A percentile compares a stretch with the other conserved stretches of the same genome.
These are phyloP conservation scores for Trachelipus rathkii DNA, from an alignment of 1,140 invertebrate species.

Conservation along the genomic window DNA sequence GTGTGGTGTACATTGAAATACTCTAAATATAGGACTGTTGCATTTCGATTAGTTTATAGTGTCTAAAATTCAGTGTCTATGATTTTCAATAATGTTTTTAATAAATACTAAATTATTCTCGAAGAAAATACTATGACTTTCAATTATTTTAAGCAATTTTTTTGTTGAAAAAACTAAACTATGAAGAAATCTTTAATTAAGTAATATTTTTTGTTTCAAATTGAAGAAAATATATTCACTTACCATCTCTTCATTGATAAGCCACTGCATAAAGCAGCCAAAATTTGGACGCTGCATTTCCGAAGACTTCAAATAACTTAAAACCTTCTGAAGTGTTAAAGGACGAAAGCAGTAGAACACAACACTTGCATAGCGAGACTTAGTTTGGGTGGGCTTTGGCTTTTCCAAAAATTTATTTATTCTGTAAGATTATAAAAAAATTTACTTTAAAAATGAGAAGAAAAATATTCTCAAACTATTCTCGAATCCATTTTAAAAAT, in stretches of 20 bases:
- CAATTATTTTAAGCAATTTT: no score
- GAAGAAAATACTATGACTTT: no score
- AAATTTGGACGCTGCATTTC: constrained; percentile 26
- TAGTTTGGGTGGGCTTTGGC: constrained; percentile 40
- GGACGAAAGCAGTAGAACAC: constrained; percentile 47
- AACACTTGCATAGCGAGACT: constrained; percentile 48
- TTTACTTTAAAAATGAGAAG: not conserved
- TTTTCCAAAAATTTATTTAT: constrained; percentile 46
- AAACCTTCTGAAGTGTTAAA: constrained; percentile 37
- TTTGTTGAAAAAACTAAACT: no score
- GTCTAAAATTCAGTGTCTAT: no score
- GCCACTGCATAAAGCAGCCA: constrained; percentile 45
- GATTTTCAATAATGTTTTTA: no score
- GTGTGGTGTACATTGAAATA: no score
- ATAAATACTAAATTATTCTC: no score
- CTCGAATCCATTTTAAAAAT: not conserved
- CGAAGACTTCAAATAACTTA: constrained; percentile 35
- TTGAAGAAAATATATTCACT: no score
- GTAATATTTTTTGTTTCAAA: no score
- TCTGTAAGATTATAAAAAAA: constrained; percentile 20
- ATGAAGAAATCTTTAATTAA: no score
- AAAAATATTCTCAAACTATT: not conserved
- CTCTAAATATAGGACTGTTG: no score
- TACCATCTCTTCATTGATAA: constrained; percentile 46
- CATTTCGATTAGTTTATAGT: no score